Evolutionary conservation across 2,113 vertebrate species (phyloP), one percentile per base, ranked within the genome.

Genomic region (Hemiprocne comata): DNA sequence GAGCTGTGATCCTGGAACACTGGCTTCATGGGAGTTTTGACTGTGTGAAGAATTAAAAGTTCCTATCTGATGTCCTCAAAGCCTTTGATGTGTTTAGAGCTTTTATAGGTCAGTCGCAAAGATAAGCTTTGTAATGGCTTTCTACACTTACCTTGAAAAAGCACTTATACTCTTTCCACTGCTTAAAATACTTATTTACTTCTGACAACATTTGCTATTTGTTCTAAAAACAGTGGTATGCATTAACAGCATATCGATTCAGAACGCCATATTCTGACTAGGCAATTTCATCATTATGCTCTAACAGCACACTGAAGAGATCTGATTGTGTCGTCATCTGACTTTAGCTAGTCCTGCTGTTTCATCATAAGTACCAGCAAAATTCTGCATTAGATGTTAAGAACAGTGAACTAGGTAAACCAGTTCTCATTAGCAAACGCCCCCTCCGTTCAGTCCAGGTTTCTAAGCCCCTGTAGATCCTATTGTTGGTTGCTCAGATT

Each of bases 71-170:
- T 89, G 73, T 95, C 86, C 88, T 92, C 80, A 87, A 90, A 90
- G 66, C 88, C 83, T 95, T 92, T 89, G 76, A 93, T 85, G 80
- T 62, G 83, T 87, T 93, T 72, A 62, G 42, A 90, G 70, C 82
- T 90, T 94, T 94, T 81, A 80, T 50, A 93, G 88, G 85, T 89
- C 90, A 92, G 80, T 64, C 87, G 65, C 88, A 94, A 92, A 95
- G 90, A 85, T 85, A 93, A 92, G 88, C 54, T 94, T 94, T 66
- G 77, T 82, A 95, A 95, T 55, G 76, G 94, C 76, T 96, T 94
- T 83, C 92, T 87, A 81, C 38, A 17, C 58, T 89, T 92, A 69
- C n/a, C 21, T 81, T 87, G 53, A 74, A 95, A 90, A 89, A 83
- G 33, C 79, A 90, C 82, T 84, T 87, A 38, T 24, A 74, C 51